Conservation (phyloP, 1,140 invertebrate genomes). For the Hetaerina americana region DNA sequence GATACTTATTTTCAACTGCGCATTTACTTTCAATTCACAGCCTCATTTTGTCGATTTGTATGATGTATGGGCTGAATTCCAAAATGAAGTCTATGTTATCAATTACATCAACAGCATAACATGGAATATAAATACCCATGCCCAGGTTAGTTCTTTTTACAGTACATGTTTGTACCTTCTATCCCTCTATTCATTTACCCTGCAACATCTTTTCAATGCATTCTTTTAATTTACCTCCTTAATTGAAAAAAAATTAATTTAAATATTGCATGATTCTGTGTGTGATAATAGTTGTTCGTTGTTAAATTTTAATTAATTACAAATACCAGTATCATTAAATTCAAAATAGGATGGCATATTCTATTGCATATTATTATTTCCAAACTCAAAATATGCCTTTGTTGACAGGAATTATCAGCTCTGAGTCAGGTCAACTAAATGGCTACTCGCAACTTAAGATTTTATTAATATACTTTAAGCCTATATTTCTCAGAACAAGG, state of each 20-base stretch:
- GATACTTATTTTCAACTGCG: neutral
- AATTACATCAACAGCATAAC: constrained; percentile 41
- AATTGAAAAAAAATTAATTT: neutral
- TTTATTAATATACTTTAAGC: neutral
- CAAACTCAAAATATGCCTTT: too few relatives aligned
- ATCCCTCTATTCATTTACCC: too few relatives aligned
- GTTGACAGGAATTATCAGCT: too few relatives aligned
- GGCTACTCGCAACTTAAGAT: neutral
- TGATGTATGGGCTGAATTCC: constrained; percentile 43
- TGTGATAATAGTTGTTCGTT: neutral
- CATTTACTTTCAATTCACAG: constrained; percentile 26
- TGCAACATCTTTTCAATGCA: too few relatives aligned
- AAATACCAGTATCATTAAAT: too few relatives aligned
- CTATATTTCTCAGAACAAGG: neutral
- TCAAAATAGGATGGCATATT: too few relatives aligned
- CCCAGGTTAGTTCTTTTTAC: neutral
- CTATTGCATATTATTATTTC: too few relatives aligned
- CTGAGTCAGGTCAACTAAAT: too few relatives aligned
- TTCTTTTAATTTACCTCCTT: neutral
- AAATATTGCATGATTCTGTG: neutral
- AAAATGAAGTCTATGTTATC: constrained; percentile 45
- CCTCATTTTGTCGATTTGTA: constrained; percentile 47
- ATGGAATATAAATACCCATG: constrained; percentile 28
- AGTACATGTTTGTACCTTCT: too few relatives aligned
- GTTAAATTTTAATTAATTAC: too few relatives aligned